Conservation (phyloP, 92 coral and sea anemone genomes). For the Actinernus sp. region DNA sequence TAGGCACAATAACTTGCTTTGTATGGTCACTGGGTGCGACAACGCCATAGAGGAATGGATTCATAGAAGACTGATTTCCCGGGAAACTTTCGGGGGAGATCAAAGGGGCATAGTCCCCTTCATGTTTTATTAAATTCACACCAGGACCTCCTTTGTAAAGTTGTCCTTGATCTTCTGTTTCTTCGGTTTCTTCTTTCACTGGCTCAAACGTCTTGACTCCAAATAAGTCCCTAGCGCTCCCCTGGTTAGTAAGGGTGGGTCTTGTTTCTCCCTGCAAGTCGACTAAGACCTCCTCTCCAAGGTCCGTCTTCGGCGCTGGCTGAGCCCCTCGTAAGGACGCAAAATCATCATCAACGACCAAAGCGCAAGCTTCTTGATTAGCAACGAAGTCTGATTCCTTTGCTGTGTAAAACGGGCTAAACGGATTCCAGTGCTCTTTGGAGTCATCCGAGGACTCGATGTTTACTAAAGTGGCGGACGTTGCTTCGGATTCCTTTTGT, state of each 20-base stretch:
- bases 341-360: slow-evolving; percentile 71
- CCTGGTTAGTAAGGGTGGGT: neutral
- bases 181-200: slow-evolving; percentile 19
- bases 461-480: slow-evolving; percentile 57
- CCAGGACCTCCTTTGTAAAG: neutral
- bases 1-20: neutral
- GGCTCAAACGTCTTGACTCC: slow-evolving; percentile 66
- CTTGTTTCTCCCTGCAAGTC: neutral
- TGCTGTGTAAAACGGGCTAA: slow-evolving; percentile 81
- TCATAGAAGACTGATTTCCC: neutral
- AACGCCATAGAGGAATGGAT: slow-evolving; percentile 24
- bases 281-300: neutral
- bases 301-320: neutral
- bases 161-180: neutral
- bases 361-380: slow-evolving; percentile 9
- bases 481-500: slow-evolving; percentile 29
- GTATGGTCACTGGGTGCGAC: neutral
- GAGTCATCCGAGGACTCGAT: slow-evolving; percentile 46
- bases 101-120: neutral
- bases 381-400: slow-evolving; percentile 41
- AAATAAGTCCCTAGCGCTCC: slow-evolving; percentile 60
- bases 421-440: slow-evolving; percentile 85
- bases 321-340: slow-evolving; percentile 67
- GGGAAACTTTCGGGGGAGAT: slow-evolving; percentile 27
- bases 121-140: neutral